phyloP scores from a whole-genome alignment of 2,888 invertebrate species.

The Drosophila prolongata region DNA sequence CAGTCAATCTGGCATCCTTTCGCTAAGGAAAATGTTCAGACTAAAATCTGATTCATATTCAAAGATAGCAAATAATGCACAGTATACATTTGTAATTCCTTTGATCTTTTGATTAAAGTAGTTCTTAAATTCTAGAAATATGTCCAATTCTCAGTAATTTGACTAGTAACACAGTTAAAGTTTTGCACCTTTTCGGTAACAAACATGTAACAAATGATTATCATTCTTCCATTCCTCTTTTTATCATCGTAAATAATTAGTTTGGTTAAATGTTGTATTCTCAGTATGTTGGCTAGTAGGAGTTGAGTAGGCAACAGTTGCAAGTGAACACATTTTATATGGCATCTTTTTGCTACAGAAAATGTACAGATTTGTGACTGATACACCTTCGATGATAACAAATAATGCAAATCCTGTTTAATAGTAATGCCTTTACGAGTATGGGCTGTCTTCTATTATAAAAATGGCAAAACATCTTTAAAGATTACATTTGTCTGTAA shows the following conservation, averaged over 20 bases:
- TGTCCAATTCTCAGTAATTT: neutral
- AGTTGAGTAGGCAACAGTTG: slow-evolving; percentile 81
- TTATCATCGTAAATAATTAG: too few relatives aligned
- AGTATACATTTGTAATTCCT: too few relatives aligned
- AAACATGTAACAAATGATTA: neutral
- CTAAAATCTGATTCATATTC: slow-evolving; percentile 13
- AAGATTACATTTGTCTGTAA: too few relatives aligned
- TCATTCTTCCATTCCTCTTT: too few relatives aligned
- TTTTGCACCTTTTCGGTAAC: neutral
- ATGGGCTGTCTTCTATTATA: too few relatives aligned
- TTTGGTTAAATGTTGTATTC: slow-evolving; percentile 53
- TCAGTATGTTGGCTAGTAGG: slow-evolving; percentile 80
- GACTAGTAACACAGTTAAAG: neutral
- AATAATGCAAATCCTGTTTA: slow-evolving; percentile 3
- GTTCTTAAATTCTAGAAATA: too few relatives aligned
- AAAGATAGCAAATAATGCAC: slow-evolving; percentile 26
- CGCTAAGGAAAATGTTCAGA: slow-evolving; percentile 13
- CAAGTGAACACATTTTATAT: slow-evolving; percentile 78
- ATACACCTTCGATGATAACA: slow-evolving; percentile 7
- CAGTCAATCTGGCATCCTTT: slow-evolving; percentile 43
- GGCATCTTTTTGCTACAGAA: slow-evolving; percentile 41
- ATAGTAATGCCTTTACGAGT: neutral
- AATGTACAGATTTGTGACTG: neutral
- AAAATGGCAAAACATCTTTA: too few relatives aligned
- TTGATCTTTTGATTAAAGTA: too few relatives aligned